Evolutionary conservation across 2,888 invertebrate species (phyloP).

Genomic region (Drosophila hamatofila): DNA sequence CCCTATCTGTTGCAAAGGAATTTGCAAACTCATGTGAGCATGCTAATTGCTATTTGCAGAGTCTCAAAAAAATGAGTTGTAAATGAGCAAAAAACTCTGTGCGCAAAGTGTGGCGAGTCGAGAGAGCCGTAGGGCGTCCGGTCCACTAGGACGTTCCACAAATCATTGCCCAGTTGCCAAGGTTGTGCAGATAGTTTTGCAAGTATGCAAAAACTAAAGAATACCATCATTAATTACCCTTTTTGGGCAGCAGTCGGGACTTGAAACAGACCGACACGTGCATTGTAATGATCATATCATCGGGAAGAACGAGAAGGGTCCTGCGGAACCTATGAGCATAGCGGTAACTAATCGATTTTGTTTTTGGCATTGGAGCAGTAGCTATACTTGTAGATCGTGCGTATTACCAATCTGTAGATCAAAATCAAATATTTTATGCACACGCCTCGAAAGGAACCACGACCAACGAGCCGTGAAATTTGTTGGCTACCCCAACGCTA

Average conservation of each 20-base stretch:
- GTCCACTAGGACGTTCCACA: constrained; percentile 32
- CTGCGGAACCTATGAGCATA: constrained; percentile 46
- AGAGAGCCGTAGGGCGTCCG: constrained; percentile 36
- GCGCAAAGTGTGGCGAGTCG: constrained; percentile 47
- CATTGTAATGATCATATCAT: constrained; percentile 73
- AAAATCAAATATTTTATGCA: constrained; percentile 71
- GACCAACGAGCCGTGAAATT: constrained; percentile 74
- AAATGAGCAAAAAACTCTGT: constrained; percentile 68
- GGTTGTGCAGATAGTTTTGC: constrained; percentile 3
- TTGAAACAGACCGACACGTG: constrained; percentile 62
- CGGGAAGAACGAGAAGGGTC: constrained; percentile 30
- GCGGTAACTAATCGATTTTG: constrained; percentile 70
- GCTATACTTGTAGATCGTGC: constrained; percentile 18
- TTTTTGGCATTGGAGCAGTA: constrained; percentile 35
- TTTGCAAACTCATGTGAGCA: constrained; percentile 65
- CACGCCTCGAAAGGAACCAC: constrained; percentile 66
- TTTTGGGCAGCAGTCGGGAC: constrained; percentile 39
- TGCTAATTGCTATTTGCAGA: constrained; percentile 70
- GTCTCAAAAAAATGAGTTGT: constrained; percentile 77
- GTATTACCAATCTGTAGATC: constrained; percentile 56
- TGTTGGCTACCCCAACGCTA: constrained; percentile 37
- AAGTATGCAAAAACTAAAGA: constrained; percentile 52
- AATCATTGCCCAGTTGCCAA: constrained; percentile 56
- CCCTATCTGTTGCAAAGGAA: constrained; percentile 16
- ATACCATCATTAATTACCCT: constrained; percentile 65